These are phyloP conservation scores for Bathynomus jamesi DNA, from an alignment of 1,140 invertebrate genomes.

Conservation along the genomic window DNA sequence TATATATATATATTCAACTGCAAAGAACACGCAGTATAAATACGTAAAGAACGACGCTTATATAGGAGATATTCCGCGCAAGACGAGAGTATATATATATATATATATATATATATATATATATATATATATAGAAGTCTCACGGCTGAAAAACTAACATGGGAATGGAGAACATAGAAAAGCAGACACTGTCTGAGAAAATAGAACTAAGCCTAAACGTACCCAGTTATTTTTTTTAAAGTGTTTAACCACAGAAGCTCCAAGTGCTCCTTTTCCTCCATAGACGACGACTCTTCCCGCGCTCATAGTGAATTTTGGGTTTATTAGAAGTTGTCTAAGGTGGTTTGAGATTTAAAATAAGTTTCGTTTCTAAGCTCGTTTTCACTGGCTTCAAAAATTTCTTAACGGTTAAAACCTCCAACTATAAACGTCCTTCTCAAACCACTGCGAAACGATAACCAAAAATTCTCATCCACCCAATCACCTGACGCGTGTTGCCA, in stretches of 20 bases:
- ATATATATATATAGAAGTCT: neutral
- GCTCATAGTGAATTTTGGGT: neutral
- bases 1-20: neutral
- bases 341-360: too few relatives aligned
- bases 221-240: conserved; percentile 87
- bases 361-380: too few relatives aligned
- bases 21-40: neutral
- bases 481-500: too few relatives aligned
- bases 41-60: neutral
- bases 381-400: too few relatives aligned
- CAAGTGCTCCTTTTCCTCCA: conserved; percentile 89
- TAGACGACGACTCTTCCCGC: conserved; percentile 73
- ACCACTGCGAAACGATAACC: too few relatives aligned
- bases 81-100: neutral
- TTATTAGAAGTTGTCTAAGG: too few relatives aligned
- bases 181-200: too few relatives aligned
- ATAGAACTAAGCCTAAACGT: too few relatives aligned
- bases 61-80: neutral
- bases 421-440: too few relatives aligned
- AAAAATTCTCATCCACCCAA: too few relatives aligned
- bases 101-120: conserved; percentile 3
- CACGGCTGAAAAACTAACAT: neutral
- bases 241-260: conserved; percentile 70
- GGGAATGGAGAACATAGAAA: neutral
- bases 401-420: too few relatives aligned